Conservation (phyloP, 2,888 invertebrate species). For the Caenorhabditis zanzibari region DNA sequence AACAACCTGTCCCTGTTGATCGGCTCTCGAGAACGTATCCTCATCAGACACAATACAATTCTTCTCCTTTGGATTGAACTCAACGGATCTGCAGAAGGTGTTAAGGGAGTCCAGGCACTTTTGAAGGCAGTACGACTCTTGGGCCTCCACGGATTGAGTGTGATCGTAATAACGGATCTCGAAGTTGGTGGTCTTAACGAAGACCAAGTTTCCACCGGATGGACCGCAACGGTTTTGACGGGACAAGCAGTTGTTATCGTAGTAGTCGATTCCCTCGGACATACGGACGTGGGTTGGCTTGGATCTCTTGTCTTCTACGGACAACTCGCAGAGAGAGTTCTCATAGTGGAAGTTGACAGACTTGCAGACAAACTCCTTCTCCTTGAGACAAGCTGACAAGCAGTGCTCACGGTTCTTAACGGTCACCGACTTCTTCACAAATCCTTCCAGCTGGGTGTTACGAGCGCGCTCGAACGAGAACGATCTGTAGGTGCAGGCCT, state of each 20-base stretch:
- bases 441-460: conserved; percentile 85
- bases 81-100: conserved; percentile 84
- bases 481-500: conserved; percentile 83
- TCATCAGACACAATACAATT: conserved; percentile 84
- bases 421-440: conserved; percentile 84
- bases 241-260: conserved; percentile 86
- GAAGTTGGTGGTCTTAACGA: conserved; percentile 83
- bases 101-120: conserved; percentile 83
- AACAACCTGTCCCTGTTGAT: conserved; percentile 83
- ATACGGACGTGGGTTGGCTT: conserved; percentile 85
- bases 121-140: conserved; percentile 83
- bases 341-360: conserved; percentile 85
- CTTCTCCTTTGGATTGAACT: conserved; percentile 82
- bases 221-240: conserved; percentile 84
- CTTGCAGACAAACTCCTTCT: conserved; percentile 85
- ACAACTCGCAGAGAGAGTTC: conserved; percentile 84
- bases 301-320: conserved; percentile 85
- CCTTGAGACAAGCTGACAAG: conserved; percentile 85
- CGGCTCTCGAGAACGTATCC: conserved; percentile 83
- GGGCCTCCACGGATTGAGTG: conserved; percentile 83
- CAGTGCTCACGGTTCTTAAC: conserved; percentile 85
- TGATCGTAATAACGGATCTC: conserved; percentile 84
- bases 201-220: conserved; percentile 83
- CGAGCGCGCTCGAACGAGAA: conserved; percentile 85
- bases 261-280: conserved; percentile 85